Base-by-base conservation (phyloP, 2,888 invertebrate species). In the Chalcosyrphus nemorum region DNA sequence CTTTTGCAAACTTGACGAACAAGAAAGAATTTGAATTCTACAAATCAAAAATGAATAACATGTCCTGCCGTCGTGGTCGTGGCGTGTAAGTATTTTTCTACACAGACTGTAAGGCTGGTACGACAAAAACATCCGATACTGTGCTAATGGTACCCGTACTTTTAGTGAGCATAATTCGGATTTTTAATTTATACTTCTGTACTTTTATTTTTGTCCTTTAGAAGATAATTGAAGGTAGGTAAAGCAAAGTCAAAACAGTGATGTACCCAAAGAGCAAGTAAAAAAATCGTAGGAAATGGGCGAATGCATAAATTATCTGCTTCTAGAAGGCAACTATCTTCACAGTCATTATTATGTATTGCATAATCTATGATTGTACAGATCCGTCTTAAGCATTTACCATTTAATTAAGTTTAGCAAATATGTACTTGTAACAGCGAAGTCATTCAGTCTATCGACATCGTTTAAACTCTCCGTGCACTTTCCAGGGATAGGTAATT, bases 401-500 rank as follows among this genome's bases (percentile, higher is more conserved):
- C 11, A 21, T 15, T 50, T 47, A n/a, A n/a, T n/a, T n/a, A n/a
- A n/a, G n/a, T n/a, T n/a, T 1, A 38, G 2, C 2, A 24, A 65
- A 9, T 65, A 13, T 19, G 21, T 65, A 38, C 35, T 41, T 17
- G 4, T 2, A 52, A 24, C 5, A 9, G 11, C 4, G 11, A 56
- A 35, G 4, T 3, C 21, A 35, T 24, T 15, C 35, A 9, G 11
- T 15, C 4, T 21, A 11, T 24, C 50, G 21, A 35, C 29, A 43
- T 27, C 5, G 13, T 56, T 52, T 52, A 61, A 61, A 57, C 35
- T 35, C 35, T 24, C 29, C 35, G 35, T 21, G 24, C 17, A 54
- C 74, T 65, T 74, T 74, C 56, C 75, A 27, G 11, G 13, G 57
- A 77, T n/a, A n/a, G n/a, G n/a, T 77, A 63, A 56, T 63, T 78